Conservation (phyloP, 2,113 vertebrate genomes). For the Sinocyclocheilus maitianheensis region DNA sequence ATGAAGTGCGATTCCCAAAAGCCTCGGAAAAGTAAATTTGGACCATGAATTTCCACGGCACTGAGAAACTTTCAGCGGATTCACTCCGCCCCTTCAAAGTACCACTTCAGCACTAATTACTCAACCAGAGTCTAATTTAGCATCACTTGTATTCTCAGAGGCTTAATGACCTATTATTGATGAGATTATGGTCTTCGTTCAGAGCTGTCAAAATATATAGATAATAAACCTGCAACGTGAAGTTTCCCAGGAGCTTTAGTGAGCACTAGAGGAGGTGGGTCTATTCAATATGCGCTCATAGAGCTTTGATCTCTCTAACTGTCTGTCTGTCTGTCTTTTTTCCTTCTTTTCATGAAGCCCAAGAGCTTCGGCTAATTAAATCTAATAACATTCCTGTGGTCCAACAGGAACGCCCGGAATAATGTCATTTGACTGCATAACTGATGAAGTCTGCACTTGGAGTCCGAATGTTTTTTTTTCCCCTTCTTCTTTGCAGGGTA, state of each 20-base stretch:
- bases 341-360: conserved; percentile 49
- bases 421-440: conserved; percentile 62
- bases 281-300: conserved; percentile 23
- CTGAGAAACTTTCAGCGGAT: conserved; percentile 26
- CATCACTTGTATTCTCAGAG: conserved; percentile 32
- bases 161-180: conserved; percentile 43
- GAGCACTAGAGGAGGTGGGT: conserved; percentile 26
- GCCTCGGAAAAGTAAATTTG: conserved; percentile 26
- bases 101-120: conserved; percentile 39
- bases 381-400: conserved; percentile 61
- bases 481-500: background rate
- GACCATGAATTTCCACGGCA: background rate
- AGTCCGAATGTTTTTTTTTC: background rate
- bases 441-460: conserved; percentile 62
- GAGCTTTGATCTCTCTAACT: conserved; percentile 43
- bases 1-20: background rate
- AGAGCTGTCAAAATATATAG: conserved; percentile 34
- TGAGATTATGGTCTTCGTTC: conserved; percentile 21
- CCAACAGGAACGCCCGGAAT: conserved; percentile 61
- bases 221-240: conserved; percentile 23
- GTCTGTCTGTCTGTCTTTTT: conserved; percentile 29
- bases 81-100: conserved; percentile 26
- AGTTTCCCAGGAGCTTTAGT: conserved; percentile 25
- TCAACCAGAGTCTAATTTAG: conserved; percentile 39
- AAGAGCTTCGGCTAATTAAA: conserved; percentile 67